Evolutionary conservation across 2,113 vertebrate species (phyloP), one percentile per base, ranked within the genome.

Genomic region (Pavo muticus): DNA sequence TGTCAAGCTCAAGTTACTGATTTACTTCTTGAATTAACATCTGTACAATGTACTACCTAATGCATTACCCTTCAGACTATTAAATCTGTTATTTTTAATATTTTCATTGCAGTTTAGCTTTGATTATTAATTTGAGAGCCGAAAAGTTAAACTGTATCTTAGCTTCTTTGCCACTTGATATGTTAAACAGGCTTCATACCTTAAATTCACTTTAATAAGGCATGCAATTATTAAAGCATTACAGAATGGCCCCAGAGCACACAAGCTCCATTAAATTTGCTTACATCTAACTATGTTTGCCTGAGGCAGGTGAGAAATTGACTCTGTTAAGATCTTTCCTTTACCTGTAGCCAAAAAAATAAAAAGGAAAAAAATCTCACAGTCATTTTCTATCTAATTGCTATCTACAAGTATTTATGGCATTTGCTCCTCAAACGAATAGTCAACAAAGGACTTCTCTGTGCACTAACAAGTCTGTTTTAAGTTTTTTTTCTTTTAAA

Each of bases 301-400:
- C 98, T 96, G 93, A 98, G 98, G 98, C 98, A 98, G 98, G 98
- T 98, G 98, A 99, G 97, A 98, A 99, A 98, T 98, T 97, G 97
- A 98, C 88, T 96, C 94, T 90, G 98, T 98, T 98, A 99, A 98
- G 97, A 99, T 98, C 98, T 98, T 97, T 97, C 97, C 97, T 98
- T 98, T 98, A 98, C 98, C 97, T 98, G 97, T 97, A 98, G 97
- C 97, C 97, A 96, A 97, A 97, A 97, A 95, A 79, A 87, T 52
- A 87, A 70, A 88, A 88, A 74, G 16, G 8, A 52, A 54, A 54
- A 89, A 68, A 71, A 15, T n/a, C 61, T 69, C 13, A 0, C 61
- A 93, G 84, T 87, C 96, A 96, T 98, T 98, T 98, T 95, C 95
- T 97, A 97, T 98, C 96, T 98, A 98, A 98, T 98, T 98, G 98